Conservation (phyloP, 1,140 invertebrate genomes). For the Aplysia californica region DNA sequence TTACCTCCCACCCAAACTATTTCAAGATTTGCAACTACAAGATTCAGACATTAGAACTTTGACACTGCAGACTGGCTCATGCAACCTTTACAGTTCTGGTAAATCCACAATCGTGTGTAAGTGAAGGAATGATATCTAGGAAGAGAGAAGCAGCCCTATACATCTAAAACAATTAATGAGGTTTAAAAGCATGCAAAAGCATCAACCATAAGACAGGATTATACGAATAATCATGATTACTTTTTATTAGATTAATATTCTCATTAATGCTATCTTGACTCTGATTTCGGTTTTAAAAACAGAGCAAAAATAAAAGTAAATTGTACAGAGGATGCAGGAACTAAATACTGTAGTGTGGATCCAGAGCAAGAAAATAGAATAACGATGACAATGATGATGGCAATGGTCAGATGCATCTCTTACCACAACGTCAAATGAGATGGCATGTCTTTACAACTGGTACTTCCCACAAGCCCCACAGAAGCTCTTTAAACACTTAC, state of each 20-base stretch:
- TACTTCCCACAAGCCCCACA: too few species aligned
- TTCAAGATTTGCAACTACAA: too few species aligned
- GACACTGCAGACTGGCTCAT: too few species aligned
- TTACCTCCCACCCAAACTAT: too few species aligned
- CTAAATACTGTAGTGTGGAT: constrained; percentile 19
- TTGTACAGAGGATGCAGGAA: constrained; percentile 22
- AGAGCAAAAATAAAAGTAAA: constrained; percentile 12
- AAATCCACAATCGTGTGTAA: not conserved
- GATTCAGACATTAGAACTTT: too few species aligned
- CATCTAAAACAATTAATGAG: constrained; percentile 25
- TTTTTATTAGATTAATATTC: constrained; percentile 11
- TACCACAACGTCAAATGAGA: too few species aligned
- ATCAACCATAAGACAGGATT: constrained; percentile 28
- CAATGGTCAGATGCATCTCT: constrained; percentile 5
- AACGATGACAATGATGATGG: too few species aligned
- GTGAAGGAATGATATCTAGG: not conserved
- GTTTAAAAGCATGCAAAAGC: constrained; percentile 27
- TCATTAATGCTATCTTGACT: not conserved
- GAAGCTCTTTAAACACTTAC: too few species aligned
- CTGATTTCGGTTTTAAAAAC: not conserved
- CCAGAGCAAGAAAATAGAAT: constrained; percentile 1
- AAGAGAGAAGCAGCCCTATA: constrained; percentile 21
- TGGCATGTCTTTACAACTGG: too few species aligned
- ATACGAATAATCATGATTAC: constrained; percentile 7
- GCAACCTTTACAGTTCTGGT: too few species aligned